A percentile compares a stretch with the other conserved stretches of the same genome.
These are phyloP conservation scores for Pristiophorus japonicus DNA, from an alignment of 2,113 vertebrate species.

Conservation along the genomic window DNA sequence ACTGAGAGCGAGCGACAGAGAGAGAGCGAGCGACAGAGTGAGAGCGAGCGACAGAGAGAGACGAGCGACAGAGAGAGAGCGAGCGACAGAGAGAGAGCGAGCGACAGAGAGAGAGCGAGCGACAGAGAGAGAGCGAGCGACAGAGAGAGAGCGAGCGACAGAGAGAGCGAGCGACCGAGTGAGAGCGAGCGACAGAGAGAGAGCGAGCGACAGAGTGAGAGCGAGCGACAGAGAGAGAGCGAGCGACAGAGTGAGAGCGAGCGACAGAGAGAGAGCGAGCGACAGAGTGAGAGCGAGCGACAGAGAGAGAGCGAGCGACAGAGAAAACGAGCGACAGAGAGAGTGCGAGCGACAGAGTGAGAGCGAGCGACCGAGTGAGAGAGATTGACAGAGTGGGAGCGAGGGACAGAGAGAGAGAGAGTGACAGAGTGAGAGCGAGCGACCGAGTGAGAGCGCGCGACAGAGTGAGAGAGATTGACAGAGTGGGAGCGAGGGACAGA, in stretches of 20 bases:
- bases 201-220: too few species aligned
- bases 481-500: slow-evolving; percentile 11
- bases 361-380: too few species aligned
- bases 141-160: slow-evolving; percentile 21
- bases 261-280: background rate
- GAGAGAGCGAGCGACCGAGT: background rate
- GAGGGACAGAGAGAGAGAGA: slow-evolving; percentile 14
- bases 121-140: slow-evolving; percentile 20
- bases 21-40: too few species aligned
- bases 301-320: too few species aligned
- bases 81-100: slow-evolving; percentile 49
- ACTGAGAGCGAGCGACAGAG: background rate
- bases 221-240: background rate
- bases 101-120: background rate
- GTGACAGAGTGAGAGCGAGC: slow-evolving; percentile 51
- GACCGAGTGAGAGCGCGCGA: slow-evolving; percentile 43
- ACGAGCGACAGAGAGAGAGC: slow-evolving; percentile 46
- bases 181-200: background rate
- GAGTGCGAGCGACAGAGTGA: background rate
- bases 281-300: background rate
- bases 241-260: background rate
- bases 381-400: too few species aligned
- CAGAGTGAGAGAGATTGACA: background rate
- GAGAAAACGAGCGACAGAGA: background rate
- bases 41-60: slow-evolving; percentile 5